Evolutionary conservation across 2,797 vertebrate species (phyloP).

Genomic region (Gobio occitaniae): DNA sequence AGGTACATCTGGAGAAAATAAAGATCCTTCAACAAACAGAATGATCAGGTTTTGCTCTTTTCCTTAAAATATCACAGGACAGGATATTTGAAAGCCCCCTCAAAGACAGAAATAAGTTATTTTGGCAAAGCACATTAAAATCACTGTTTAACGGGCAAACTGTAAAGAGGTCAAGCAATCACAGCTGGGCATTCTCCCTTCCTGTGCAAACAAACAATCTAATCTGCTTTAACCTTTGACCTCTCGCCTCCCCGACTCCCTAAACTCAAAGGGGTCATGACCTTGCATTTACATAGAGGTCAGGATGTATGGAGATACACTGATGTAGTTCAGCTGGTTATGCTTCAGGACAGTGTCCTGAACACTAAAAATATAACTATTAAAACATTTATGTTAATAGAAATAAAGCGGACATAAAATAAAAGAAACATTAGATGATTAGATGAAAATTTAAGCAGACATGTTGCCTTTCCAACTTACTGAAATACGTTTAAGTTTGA

Average conservation of each 20-base stretch:
- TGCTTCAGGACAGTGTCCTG: not conserved
- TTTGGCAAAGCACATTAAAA: not conserved
- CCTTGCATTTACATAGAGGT: slow-evolving; percentile 3
- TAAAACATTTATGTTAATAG: not conserved
- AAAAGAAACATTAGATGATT: not conserved
- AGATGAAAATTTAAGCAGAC: not conserved
- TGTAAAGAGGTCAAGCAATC: slow-evolving; percentile 41
- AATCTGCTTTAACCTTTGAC: slow-evolving; percentile 54
- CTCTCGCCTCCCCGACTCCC: not conserved
- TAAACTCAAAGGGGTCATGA: slow-evolving; percentile 17
- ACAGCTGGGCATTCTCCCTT: slow-evolving; percentile 50
- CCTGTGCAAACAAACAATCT: slow-evolving; percentile 39
- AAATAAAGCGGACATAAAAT: not conserved
- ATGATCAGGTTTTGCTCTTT: not conserved
- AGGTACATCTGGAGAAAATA: not conserved
- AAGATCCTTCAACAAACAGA: not conserved
- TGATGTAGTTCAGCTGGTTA: not conserved
- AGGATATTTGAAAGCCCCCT: not conserved
- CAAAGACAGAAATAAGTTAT: not conserved
- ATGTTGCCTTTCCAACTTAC: not conserved
- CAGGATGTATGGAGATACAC: not conserved
- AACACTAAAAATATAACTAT: not conserved
- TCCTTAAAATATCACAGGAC: not conserved
- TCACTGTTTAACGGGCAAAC: slow-evolving; percentile 19
- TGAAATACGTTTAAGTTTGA: not conserved